Conservation (phyloP, 2,888 invertebrate species). For the Erebia palarica region DNA sequence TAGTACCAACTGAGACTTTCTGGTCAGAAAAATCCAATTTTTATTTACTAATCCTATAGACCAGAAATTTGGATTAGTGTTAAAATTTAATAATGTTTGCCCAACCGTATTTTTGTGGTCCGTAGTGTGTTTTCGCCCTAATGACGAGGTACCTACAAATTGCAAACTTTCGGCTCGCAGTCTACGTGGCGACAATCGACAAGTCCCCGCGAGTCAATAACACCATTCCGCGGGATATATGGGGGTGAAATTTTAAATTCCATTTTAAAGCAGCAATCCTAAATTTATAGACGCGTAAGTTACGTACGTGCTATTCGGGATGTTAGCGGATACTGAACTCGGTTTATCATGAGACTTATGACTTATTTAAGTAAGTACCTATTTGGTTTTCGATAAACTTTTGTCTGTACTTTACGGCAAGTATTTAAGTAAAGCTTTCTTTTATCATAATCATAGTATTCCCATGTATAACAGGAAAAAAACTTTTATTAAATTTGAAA, state of each 20-base stretch:
- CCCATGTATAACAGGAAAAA: no score
- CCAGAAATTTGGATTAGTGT: no score
- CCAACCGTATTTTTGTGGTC: no score
- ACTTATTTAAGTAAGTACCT: neutral
- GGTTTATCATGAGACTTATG: slow-evolving; percentile 3
- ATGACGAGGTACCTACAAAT: slow-evolving; percentile 35
- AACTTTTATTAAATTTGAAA: no score
- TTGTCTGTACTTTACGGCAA: neutral
- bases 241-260: slow-evolving; percentile 52
- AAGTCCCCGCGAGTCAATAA: slow-evolving; percentile 72
- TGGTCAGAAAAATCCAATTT: no score
- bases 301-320: slow-evolving; percentile 26
- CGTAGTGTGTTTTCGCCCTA: no score
- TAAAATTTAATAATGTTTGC: no score
- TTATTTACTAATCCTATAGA: no score
- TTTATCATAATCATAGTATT: neutral
- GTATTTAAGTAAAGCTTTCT: neutral
- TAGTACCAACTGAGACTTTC: no score
- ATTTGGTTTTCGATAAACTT: neutral
- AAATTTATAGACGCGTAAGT: slow-evolving; percentile 46
- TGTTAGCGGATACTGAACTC: slow-evolving; percentile 20
- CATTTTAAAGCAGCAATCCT: slow-evolving; percentile 44
- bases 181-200: slow-evolving; percentile 50
- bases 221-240: slow-evolving; percentile 68
- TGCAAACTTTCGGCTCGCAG: slow-evolving; percentile 48